These are phyloP conservation scores for Steinernema hermaphroditum DNA, from an alignment of 2,888 invertebrate genomes.

Conservation along the genomic window DNA sequence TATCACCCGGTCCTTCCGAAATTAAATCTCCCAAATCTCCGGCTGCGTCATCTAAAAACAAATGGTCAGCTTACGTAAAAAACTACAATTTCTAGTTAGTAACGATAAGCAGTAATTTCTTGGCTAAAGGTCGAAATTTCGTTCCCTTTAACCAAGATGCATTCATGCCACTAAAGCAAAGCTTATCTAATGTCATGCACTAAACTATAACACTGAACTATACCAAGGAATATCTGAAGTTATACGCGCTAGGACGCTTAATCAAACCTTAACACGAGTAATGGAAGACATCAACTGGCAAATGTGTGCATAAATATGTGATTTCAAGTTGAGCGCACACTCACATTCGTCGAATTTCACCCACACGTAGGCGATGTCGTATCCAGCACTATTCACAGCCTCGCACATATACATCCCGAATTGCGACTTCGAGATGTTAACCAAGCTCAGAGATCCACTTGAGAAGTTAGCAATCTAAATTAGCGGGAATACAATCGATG, in stretches of 20 bases:
- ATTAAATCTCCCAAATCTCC: conserved; percentile 8
- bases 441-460: conserved; percentile 34
- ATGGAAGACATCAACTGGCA: background rate
- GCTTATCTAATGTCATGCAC: background rate
- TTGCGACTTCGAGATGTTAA: conserved; percentile 32
- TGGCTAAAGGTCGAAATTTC: too few relatives aligned
- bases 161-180: conserved; percentile 1
- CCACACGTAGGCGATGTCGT: conserved; percentile 82
- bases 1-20: conserved; percentile 43
- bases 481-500: background rate
- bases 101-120: too few relatives aligned
- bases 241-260: background rate
- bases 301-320: background rate
- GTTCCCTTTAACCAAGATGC: too few relatives aligned
- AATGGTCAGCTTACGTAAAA: background rate
- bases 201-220: background rate
- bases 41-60: background rate
- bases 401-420: conserved; percentile 90
- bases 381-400: conserved; percentile 85
- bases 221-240: background rate
- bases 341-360: conserved; percentile 39
- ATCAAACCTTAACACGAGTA: background rate
- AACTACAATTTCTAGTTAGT: too few relatives aligned
- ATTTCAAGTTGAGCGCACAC: background rate
- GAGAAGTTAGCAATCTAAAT: conserved; percentile 34